Base-by-base conservation (phyloP, 2,888 invertebrate species). In the Sthenelais limicola region DNA sequence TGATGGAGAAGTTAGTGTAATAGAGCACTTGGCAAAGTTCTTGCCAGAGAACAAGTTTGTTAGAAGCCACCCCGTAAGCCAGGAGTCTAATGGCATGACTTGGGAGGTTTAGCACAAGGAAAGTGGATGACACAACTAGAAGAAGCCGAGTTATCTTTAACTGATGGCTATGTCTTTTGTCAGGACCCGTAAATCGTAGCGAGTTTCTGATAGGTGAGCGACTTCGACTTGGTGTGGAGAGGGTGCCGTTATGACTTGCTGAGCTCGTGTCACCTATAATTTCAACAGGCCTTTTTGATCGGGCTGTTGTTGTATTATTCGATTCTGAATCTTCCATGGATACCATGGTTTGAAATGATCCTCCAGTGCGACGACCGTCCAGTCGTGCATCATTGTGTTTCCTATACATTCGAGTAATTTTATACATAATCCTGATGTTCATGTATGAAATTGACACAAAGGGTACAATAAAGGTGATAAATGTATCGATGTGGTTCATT, bases 1-100 rank as follows among this genome's bases (percentile, higher is more conserved):
- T 62, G 62, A 62, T 62, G 35, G 35, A 33, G 38, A 62, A 62
- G 38, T 62, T 62, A 15, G 21, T 33, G 62, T 62, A 62, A 32
- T 62, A 62, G 12, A 62, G 62, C 3, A 35, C 33, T 24, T 62
- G 62, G 15, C 12, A 33, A 4, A 21, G 33, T 21, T 62, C 33
- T 32, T 62, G 62, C 35, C 38, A 62, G 3, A 62, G 62, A 33
- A 38, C 21, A n/a, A 62, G 12, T 4, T 33, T 32, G n/a, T 21
- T 54, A 5, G 54, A 54, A 26, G n/a, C n/a, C n/a, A n/a, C 32
- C 30, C 26, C 12, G n/a, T 30, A 54, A 7, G 26, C 54, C 12
- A 30, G 32, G 12, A 54, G 5, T 9, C 54, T 5, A 32, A 54
- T 30, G 54, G 26, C 28, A n/a, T 54, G 54, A n/a, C 54, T 54